phyloP scores from a whole-genome alignment of 1,140 invertebrate species.

The Pseudomyrmex sp. region DNA sequence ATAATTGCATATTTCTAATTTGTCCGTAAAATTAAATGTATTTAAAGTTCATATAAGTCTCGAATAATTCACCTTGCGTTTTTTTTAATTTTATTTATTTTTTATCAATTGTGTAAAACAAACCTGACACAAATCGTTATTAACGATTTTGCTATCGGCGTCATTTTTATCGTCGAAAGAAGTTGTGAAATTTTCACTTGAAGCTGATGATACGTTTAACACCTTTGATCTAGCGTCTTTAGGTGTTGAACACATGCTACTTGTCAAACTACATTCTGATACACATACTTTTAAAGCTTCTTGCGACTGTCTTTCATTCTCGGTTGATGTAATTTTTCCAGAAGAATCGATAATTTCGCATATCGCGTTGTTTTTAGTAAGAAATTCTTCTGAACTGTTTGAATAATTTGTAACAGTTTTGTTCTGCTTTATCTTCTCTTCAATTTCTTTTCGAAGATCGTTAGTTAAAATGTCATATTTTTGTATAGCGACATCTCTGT shows the following conservation, averaged over 20 bases:
- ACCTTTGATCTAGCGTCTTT: neutral
- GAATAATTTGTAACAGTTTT: neutral
- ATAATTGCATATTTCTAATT: no score
- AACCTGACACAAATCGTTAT: neutral
- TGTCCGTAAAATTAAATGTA: no score
- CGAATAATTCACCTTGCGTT: no score
- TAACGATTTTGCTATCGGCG: neutral
- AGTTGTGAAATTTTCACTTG: neutral
- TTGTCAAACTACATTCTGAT: neutral
- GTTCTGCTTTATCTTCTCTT: slow-evolving; percentile 4
- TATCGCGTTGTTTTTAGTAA: neutral
- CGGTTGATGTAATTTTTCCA: neutral
- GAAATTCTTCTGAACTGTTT: neutral
- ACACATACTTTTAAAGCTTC: neutral
- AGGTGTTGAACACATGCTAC: neutral
- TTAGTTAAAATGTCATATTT: slow-evolving; percentile 72
- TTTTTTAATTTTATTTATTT: no score
- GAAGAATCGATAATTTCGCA: neutral
- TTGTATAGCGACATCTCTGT: slow-evolving; percentile 69
- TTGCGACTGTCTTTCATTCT: slow-evolving; percentile 2
- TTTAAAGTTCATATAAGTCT: no score
- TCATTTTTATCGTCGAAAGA: neutral
- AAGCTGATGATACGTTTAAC: neutral
- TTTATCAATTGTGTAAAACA: no score
- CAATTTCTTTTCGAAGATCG: slow-evolving; percentile 67